Conservation (phyloP, 2,113 vertebrate genomes). For the Nothocercus julius region DNA sequence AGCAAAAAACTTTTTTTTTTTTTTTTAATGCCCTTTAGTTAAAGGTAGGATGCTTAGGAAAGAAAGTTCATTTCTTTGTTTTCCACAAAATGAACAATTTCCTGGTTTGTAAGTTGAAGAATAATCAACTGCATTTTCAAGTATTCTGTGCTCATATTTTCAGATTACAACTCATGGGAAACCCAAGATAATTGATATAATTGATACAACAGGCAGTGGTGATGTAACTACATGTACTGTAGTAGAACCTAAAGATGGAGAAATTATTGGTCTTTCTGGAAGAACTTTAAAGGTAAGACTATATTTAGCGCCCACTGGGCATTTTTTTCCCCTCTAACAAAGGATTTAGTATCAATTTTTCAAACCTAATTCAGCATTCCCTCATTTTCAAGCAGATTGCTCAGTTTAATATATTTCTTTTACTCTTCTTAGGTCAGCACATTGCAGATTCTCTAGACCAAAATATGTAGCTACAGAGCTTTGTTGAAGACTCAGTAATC, state of each 20-base stretch:
- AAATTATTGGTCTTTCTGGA: slow-evolving; percentile 89
- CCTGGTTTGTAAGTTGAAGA: background rate
- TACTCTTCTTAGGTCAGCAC: background rate
- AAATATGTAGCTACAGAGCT: background rate
- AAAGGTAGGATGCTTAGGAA: background rate
- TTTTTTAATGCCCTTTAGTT: background rate
- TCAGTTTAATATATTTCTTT: background rate
- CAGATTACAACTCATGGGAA: slow-evolving; percentile 95
- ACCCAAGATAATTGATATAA: slow-evolving; percentile 97
- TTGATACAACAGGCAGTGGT: slow-evolving; percentile 97
- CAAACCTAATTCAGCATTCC: background rate
- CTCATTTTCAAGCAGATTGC: background rate
- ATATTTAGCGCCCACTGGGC: background rate
- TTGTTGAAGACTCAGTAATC: accelerated
- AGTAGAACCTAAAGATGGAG: slow-evolving; percentile 89
- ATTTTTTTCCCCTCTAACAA: background rate
- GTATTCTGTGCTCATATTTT: slow-evolving; percentile 8
- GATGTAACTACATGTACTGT: slow-evolving; percentile 92
- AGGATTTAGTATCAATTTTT: background rate
- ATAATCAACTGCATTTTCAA: background rate
- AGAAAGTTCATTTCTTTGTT: background rate
- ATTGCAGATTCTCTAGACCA: background rate
- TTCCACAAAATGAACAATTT: background rate
- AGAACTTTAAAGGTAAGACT: slow-evolving; percentile 86
- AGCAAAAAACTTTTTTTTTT: too few species aligned